Conservation (phyloP, 2,113 vertebrate genomes). For the Grantiella picta region DNA sequence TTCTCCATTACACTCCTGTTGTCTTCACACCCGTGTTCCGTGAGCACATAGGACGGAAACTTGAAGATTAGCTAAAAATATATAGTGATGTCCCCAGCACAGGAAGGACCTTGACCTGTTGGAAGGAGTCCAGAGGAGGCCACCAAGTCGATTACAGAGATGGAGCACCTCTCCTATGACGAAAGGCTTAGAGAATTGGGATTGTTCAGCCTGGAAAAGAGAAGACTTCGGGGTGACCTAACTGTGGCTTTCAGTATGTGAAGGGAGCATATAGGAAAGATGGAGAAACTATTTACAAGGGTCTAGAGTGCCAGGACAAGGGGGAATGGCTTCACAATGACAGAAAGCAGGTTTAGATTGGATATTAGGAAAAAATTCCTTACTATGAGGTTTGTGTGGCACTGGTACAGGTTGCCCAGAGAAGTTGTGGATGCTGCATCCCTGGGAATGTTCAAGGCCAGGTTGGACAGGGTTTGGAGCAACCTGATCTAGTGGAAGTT, state of each 20-base stretch:
- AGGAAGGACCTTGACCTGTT: neutral
- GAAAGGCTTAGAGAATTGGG: neutral
- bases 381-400: neutral
- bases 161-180: neutral
- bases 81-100: neutral
- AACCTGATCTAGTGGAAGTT: neutral
- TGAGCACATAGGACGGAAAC: neutral
- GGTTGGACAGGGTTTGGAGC: neutral
- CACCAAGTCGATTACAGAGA: neutral
- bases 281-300: neutral
- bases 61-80: neutral
- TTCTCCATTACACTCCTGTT: neutral
- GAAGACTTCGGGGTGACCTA: neutral
- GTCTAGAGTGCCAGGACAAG: neutral
- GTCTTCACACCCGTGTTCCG: neutral
- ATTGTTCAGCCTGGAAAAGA: neutral
- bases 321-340: neutral
- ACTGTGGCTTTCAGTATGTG: neutral
- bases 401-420: neutral
- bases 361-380: neutral
- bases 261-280: neutral
- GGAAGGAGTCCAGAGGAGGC: neutral
- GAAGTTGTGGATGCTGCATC: neutral
- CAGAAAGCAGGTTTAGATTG: neutral
- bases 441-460: neutral